A percentile compares a stretch with the other conserved stretches of the same genome.
These are phyloP conservation scores for Motacilla alba DNA, from an alignment of 2,113 vertebrate species.

Conservation along the genomic window DNA sequence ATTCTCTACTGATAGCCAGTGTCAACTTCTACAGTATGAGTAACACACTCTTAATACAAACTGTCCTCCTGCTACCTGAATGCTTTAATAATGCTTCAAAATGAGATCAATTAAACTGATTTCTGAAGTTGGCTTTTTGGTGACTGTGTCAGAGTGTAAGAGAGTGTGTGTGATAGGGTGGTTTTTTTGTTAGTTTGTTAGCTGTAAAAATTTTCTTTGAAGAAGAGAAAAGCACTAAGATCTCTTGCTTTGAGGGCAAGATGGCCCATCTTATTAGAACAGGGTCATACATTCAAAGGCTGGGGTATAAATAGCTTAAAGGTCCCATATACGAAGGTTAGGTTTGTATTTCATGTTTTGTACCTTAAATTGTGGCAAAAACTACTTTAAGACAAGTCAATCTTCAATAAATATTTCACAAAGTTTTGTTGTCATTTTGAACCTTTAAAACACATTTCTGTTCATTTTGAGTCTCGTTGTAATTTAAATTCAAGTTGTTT, in stretches of 20 bases:
- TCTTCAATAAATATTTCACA: neutral
- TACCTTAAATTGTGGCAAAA: neutral
- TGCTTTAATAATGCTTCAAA: neutral
- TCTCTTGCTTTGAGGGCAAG: neutral
- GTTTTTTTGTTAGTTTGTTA: neutral
- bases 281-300: neutral
- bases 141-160: no score
- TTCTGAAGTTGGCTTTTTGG: neutral
- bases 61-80: neutral
- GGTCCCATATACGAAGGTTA: neutral
- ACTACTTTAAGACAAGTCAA: neutral
- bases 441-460: neutral
- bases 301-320: neutral
- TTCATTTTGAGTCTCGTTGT: neutral
- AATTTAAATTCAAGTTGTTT: neutral
- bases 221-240: neutral
- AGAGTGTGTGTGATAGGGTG: neutral
- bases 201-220: neutral
- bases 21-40: neutral
- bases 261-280: neutral
- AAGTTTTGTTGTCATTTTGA: neutral
- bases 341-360: neutral
- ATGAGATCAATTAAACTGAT: neutral
- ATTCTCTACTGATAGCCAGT: neutral
- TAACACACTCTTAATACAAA: neutral